Evolutionary conservation across 2,888 invertebrate species (phyloP), one percentile per base, ranked within the genome.

Genomic region (Athrips mouffetella): DNA sequence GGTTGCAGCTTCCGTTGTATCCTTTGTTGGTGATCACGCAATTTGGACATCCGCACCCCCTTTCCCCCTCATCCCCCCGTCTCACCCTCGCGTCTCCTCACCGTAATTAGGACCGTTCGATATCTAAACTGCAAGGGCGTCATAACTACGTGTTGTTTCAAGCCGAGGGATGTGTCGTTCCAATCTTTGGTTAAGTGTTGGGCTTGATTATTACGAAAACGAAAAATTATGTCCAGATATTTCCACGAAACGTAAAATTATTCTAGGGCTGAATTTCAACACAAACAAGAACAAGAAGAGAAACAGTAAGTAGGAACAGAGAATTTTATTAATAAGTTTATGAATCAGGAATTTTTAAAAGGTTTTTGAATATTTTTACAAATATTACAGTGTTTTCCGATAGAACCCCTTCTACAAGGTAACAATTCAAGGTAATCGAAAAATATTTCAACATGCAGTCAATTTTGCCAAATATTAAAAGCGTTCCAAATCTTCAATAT

Each of bases 1-100:
- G 79, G 74, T 58, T 63, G 67, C 70, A 51, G 69, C 75, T 78
- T 82, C 81, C 81, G 76, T 71, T 71, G 71, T 65, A 65, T 67
- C 75, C 70, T 76, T 78, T 78, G 76, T 80, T 72, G 67, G 58
- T 57, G 67, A 67, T 55, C 58, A 51, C 53, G 55, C 54, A 56
- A 59, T 56, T 58, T 50, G 46, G 50, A 50, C 50, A 50, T 50
- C 42, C 50, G 46, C 27, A 13, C 8, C 35, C 15, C 37, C 23
- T 40, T 11, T 8, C 25, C 16, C 29, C 23, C 25, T 7, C 15
- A 4, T n/a, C 3, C 39, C 7, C 39, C 37, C 8, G 10, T 0
- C 13, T 1, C 16, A 16, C n/a, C 45, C 45, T 0, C 13, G 2
- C 16, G 23, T 6, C 45, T 35, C 45, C 27, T 2, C 13, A 31